Evolutionary conservation across 1,140 invertebrate genomes (phyloP).

Genomic region (Drosophila triauraria): DNA sequence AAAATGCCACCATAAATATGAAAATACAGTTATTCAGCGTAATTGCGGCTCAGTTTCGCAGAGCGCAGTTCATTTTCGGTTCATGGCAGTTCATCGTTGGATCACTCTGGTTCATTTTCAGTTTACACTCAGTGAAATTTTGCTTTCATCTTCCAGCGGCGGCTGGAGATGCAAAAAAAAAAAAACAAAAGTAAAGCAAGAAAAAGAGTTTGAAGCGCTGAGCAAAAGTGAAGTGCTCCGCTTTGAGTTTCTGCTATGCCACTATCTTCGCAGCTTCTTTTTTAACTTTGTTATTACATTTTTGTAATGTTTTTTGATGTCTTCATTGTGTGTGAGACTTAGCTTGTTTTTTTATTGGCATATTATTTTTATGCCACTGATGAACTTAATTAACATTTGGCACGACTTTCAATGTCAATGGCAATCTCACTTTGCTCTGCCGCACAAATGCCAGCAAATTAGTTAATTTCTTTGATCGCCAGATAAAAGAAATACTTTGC

Average conservation of each 20-base stretch:
- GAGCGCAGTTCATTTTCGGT: slow-evolving; percentile 39
- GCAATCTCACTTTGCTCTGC: slow-evolving; percentile 47
- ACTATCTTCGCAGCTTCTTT: slow-evolving; percentile 64
- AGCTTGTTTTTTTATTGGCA: slow-evolving; percentile 20
- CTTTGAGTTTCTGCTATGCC: slow-evolving; percentile 26
- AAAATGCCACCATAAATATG: slow-evolving; percentile 74
- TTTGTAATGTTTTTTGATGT: slow-evolving; percentile 58
- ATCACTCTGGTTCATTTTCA: slow-evolving; percentile 37
- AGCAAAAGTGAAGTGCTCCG: slow-evolving; percentile 35
- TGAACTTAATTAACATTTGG: slow-evolving; percentile 76
- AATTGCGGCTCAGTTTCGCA: slow-evolving; percentile 31
- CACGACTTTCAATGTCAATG: slow-evolving; percentile 79
- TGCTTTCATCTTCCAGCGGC: slow-evolving; percentile 67
- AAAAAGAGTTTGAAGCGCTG: slow-evolving; percentile 12
- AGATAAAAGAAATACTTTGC: slow-evolving; percentile 36
- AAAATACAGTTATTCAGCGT: slow-evolving; percentile 59
- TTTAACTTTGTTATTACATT: slow-evolving; percentile 32
- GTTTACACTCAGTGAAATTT: slow-evolving; percentile 62
- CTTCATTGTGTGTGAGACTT: slow-evolving; percentile 48
- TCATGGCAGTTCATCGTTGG: slow-evolving; percentile 37
- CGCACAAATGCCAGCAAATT: slow-evolving; percentile 56
- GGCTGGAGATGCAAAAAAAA: slow-evolving; percentile 15
- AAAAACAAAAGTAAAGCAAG: slow-evolving; percentile 7
- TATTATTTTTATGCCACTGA: slow-evolving; percentile 44
- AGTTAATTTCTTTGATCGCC: slow-evolving; percentile 61